Percentiles rank a stretch among this genome's conserved stretches.
phyloP scores from a whole-genome alignment of 2,113 vertebrate genomes.

The Chaetorhynchus papuensis region DNA sequence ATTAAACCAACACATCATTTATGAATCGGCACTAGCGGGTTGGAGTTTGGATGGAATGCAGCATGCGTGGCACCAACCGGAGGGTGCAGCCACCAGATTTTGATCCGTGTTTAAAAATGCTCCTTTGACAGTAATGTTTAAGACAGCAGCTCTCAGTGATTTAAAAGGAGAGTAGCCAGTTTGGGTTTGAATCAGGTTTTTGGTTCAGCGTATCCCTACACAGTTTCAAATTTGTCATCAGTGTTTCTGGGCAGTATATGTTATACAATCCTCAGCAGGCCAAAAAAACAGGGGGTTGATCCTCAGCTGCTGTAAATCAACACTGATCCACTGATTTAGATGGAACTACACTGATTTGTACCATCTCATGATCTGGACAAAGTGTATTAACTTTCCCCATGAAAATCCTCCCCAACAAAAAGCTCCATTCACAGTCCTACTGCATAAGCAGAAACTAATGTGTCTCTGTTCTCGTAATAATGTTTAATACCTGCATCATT shows the following conservation, averaged over 20 bases:
- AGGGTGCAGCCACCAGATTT: slow-evolving; percentile 50
- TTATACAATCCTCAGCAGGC: slow-evolving; percentile 56
- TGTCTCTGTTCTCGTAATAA: slow-evolving; percentile 58
- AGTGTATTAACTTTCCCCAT: slow-evolving; percentile 56
- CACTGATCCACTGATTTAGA: slow-evolving; percentile 62
- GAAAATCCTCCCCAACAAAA: slow-evolving; percentile 62
- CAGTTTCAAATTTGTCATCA: slow-evolving; percentile 65
- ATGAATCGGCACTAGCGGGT: slow-evolving; percentile 58
- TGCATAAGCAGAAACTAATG: slow-evolving; percentile 53
- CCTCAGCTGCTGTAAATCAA: slow-evolving; percentile 65
- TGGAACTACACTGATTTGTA: slow-evolving; percentile 60
- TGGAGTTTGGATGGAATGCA: slow-evolving; percentile 61
- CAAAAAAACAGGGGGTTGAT: slow-evolving; percentile 15
- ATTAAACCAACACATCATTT: slow-evolving; percentile 81
- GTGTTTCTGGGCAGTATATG: slow-evolving; percentile 16
- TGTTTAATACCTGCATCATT: slow-evolving; percentile 65
- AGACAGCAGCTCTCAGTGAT: slow-evolving; percentile 53
- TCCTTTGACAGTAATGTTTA: slow-evolving; percentile 63
- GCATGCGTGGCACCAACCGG: slow-evolving; percentile 2
- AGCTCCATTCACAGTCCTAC: slow-evolving; percentile 43
- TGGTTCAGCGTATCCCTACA: slow-evolving; percentile 44
- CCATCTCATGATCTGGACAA: slow-evolving; percentile 55
- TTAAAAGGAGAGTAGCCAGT: slow-evolving; percentile 66
- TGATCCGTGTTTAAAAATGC: slow-evolving; percentile 63
- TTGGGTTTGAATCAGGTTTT: slow-evolving; percentile 60